Percentiles rank a stretch among this genome's conserved stretches.
Conservation (phyloP, 2,113 vertebrate genomes). For the Orycteropus afer region DNA sequence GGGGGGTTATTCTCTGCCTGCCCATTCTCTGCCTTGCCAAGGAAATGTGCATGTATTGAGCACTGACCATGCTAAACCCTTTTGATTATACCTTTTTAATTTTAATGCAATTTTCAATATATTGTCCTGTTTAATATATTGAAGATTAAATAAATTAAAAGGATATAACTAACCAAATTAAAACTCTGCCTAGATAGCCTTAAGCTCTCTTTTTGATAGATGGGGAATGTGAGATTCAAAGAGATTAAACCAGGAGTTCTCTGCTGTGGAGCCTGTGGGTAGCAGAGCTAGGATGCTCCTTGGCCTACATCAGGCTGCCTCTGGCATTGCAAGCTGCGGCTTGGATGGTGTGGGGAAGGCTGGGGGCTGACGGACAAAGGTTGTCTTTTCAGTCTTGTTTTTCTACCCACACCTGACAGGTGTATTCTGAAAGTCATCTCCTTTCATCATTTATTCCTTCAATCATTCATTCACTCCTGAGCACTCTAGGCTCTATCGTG, state of each 20-base stretch:
- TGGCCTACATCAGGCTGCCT: fast-evolving
- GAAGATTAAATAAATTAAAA: background rate
- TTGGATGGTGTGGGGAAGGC: background rate
- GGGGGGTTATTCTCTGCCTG: background rate
- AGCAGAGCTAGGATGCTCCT: background rate
- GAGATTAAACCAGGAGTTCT: background rate
- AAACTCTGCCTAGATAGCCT: background rate
- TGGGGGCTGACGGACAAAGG: fast-evolving
- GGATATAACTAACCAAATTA: background rate
- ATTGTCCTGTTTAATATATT: background rate
- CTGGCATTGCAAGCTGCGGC: background rate
- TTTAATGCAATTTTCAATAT: background rate
- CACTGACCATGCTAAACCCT: fast-evolving
- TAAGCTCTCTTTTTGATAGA: background rate
- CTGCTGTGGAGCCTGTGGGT: background rate
- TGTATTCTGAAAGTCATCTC: background rate
- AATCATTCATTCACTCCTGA: background rate
- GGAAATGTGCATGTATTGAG: background rate
- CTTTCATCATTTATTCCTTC: background rate
- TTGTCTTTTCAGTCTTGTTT: background rate
- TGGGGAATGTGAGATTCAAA: background rate
- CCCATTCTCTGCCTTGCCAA: background rate
- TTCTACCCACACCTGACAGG: background rate
- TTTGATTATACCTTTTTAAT: background rate
- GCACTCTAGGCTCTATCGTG: background rate